Conservation (phyloP, 2,797 vertebrate genomes). For the Lutra lutra region DNA sequence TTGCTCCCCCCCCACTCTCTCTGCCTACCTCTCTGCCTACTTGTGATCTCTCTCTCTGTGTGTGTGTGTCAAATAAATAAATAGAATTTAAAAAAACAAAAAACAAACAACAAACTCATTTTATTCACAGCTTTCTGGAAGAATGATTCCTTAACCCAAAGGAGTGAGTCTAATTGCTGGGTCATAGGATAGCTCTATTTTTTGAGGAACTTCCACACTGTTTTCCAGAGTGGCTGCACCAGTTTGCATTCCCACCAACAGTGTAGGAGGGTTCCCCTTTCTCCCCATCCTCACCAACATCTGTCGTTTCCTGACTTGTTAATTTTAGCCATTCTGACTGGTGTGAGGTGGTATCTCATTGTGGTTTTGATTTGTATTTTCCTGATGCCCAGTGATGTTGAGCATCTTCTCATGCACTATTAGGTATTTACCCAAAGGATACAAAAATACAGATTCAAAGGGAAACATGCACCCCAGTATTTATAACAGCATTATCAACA, state of each 20-base stretch:
- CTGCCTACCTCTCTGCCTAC: no score
- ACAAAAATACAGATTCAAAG: not conserved
- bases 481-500: not conserved
- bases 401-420: not conserved
- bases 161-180: not conserved
- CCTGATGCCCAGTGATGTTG: not conserved
- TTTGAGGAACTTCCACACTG: not conserved
- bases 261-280: not conserved
- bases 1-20: rapidly evolving
- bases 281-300: not conserved
- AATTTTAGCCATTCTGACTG: not conserved
- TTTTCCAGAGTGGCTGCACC: not conserved
- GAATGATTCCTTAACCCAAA: not conserved
- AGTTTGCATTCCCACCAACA: not conserved
- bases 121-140: not conserved
- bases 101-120: not conserved
- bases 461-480: not conserved
- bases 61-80: no score
- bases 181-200: not conserved
- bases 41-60: no score
- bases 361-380: not conserved
- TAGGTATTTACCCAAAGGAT: not conserved
- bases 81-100: no score
- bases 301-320: not conserved
- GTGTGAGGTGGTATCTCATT: not conserved